Conservation (phyloP, 2,888 invertebrate genomes). For the Epinotia brunnichana region DNA sequence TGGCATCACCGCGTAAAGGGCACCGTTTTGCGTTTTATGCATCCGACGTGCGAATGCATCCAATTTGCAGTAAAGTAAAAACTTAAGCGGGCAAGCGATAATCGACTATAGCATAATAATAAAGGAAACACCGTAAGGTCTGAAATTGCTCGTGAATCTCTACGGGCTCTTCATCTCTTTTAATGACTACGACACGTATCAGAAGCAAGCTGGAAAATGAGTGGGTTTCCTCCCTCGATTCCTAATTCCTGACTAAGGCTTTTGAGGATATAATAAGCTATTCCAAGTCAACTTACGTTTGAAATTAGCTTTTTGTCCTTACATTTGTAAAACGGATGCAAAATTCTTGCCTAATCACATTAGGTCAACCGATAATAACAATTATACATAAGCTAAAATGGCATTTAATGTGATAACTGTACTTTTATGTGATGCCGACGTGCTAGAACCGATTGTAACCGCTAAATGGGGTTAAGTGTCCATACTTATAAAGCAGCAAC, state of each 20-base stretch:
- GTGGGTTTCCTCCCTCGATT: conserved; percentile 27
- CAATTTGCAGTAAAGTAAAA: conserved; percentile 74
- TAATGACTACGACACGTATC: conserved; percentile 29
- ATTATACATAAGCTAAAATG: too few relatives aligned
- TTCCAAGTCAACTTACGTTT: background rate
- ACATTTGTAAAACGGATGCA: background rate
- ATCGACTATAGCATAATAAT: conserved; percentile 30
- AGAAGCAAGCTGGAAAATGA: conserved; percentile 20
- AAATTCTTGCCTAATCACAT: too few relatives aligned
- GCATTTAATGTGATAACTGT: too few relatives aligned
- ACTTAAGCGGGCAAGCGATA: conserved; percentile 41
- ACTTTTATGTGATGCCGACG: too few relatives aligned
- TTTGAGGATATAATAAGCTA: background rate
- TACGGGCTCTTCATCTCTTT: conserved; percentile 20
- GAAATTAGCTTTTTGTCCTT: background rate
- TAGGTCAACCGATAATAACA: too few relatives aligned
- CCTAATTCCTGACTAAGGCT: background rate
- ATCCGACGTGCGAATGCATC: conserved; percentile 68
- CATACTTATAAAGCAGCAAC: too few relatives aligned
- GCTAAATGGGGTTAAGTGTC: too few relatives aligned
- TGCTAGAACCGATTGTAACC: too few relatives aligned
- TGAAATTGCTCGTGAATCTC: conserved; percentile 36
- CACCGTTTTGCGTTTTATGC: conserved; percentile 54
- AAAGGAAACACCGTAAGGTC: conserved; percentile 26
- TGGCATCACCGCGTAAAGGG: conserved; percentile 45